Base-by-base conservation (phyloP, 2,888 invertebrate genomes). In the Nomada hirtipes region DNA sequence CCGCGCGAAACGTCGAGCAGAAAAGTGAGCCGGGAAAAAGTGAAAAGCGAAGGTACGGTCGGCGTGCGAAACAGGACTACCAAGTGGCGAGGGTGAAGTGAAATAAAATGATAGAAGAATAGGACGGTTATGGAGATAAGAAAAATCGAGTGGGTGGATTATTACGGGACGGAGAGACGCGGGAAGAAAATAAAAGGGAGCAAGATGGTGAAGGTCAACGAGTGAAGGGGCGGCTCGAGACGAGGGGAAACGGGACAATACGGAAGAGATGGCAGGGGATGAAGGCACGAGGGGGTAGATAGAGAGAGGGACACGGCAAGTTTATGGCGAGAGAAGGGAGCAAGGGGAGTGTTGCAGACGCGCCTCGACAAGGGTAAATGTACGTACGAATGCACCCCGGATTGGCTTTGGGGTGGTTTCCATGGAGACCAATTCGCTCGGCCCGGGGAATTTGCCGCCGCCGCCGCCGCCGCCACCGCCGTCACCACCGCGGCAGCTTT, bases 381-480 rank as follows among this genome's bases (percentile, higher is more conserved):
- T 91, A 90, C 91, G 90, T 91, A 91, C 92, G 88, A 91, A 90
- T 91, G 91, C 91, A 91, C 90, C 92, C 91, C 89, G 90, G 90
- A 92, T 91, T 90, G 91, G 91, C 91, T 90, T 89, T 90, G 89
- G 91, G 91, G 89, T 87, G 89, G 91, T 91, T 90, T 88, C 91
- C 89, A 91, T 91, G 91, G 86, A 87, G 89, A 91, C 91, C 89
- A 86, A 88, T 87, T 88, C 90, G 91, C 90, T 89, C 88, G 71
- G 89, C 90, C 91, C 91, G 91, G 91, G 91, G 89, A 92, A 91
- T 88, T 89, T 84, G 87, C 86, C 90, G 89, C 83, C 83, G 80
- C 76, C 74, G 80, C 76, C 74, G 76, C 74, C 79, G 50, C 75
- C 69, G 64, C 69, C 69, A 26, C 78, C 79, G 36, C 52, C 73